Percentiles rank a stretch among this genome's conserved stretches.
Conservation (phyloP, 2,888 invertebrate genomes). For the Dicycla oo region DNA sequence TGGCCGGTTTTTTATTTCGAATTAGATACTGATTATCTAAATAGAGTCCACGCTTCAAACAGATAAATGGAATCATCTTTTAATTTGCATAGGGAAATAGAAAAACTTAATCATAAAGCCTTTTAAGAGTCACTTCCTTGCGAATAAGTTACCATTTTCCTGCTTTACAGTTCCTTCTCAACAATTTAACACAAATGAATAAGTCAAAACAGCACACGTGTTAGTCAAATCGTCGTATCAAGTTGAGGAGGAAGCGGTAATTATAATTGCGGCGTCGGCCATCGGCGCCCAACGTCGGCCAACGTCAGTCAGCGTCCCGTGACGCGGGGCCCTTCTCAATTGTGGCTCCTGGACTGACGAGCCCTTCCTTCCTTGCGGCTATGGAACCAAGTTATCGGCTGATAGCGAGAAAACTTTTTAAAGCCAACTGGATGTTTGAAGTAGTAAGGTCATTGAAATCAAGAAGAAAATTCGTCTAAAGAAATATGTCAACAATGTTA, state of each 20-base stretch:
- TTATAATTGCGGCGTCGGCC: slow-evolving; percentile 73
- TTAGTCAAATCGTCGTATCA: slow-evolving; percentile 66
- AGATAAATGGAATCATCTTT: neutral
- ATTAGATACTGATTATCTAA: neutral
- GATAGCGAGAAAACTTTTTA: neutral
- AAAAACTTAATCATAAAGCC: neutral
- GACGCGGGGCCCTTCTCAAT: slow-evolving; percentile 68
- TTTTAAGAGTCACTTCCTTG: neutral
- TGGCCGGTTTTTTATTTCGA: no score
- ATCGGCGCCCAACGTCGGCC: slow-evolving; percentile 38
- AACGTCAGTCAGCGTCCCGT: slow-evolving; percentile 60
- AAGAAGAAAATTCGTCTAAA: neutral
- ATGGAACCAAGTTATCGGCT: slow-evolving; percentile 41
- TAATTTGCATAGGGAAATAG: slow-evolving; percentile 1
- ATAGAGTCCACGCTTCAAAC: neutral
- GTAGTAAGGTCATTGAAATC: neutral
- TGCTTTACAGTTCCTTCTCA: neutral
- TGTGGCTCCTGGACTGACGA: slow-evolving; percentile 69
- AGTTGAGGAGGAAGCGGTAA: slow-evolving; percentile 75
- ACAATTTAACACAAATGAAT: slow-evolving; percentile 33
- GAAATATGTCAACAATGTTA: neutral
- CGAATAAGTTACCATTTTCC: slow-evolving; percentile 9
- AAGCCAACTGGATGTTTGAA: neutral
- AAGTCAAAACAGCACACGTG: slow-evolving; percentile 49
- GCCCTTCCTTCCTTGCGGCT: slow-evolving; percentile 69